phyloP scores from a whole-genome alignment of 2,888 invertebrate species.

The Hoplodrina ambigua region DNA sequence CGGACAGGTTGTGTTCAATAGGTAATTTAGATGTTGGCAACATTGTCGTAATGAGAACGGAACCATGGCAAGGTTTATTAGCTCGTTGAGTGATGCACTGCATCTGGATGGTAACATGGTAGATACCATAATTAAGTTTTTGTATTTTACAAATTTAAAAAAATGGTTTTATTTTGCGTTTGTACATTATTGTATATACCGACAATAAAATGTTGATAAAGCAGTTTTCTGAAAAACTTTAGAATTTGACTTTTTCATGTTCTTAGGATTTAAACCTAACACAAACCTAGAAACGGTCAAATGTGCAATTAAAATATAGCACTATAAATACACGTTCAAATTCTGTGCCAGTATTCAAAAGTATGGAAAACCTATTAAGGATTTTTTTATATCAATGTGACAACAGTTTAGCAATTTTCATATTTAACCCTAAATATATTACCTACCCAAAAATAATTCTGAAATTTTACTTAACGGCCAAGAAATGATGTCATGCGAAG shows the following conservation, averaged over 20 bases:
- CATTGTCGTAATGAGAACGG: constrained; percentile 88
- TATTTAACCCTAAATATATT: constrained; percentile 23
- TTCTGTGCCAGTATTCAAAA: background rate
- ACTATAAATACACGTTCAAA: background rate
- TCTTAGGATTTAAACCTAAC: too few species aligned
- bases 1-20: constrained; percentile 84
- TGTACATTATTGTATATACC: too few species aligned
- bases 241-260: background rate
- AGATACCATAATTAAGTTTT: constrained; percentile 16
- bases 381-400: background rate
- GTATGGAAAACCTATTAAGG: background rate
- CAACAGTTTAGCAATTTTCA: background rate
- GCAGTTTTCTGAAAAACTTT: background rate
- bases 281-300: too few species aligned
- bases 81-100: constrained; percentile 71
- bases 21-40: constrained; percentile 89
- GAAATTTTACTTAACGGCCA: constrained; percentile 18
- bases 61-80: constrained; percentile 73
- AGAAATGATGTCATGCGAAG: constrained; percentile 43
- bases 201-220: too few species aligned
- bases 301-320: too few species aligned
- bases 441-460: background rate
- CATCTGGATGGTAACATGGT: constrained; percentile 67
- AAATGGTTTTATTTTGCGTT: too few species aligned
- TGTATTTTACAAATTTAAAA: background rate